A percentile compares a stretch with the other conserved stretches of the same genome.
phyloP scores from a whole-genome alignment of 2,113 vertebrate species.

The Toxotes chatareus region DNA sequence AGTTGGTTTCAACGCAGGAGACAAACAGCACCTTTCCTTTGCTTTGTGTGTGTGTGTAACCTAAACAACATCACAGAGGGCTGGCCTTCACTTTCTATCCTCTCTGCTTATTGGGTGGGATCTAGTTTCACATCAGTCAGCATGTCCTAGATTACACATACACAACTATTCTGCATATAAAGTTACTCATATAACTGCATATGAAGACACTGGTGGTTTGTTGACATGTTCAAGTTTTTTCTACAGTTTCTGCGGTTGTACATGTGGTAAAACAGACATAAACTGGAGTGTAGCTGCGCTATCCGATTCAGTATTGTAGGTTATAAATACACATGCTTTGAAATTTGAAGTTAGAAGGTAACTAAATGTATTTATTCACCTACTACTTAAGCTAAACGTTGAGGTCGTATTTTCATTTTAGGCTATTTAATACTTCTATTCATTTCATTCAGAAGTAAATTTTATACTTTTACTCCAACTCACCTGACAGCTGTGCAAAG shows the following conservation, averaged over 20 bases:
- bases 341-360: background rate
- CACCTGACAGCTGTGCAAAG: background rate
- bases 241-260: background rate
- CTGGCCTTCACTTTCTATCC: background rate
- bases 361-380: background rate
- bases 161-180: conserved; percentile 28
- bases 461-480: no score
- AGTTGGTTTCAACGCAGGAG: background rate
- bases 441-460: no score
- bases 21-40: conserved; percentile 25
- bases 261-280: background rate
- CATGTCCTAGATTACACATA: conserved; percentile 23
- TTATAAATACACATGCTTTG: background rate
- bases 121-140: conserved; percentile 26
- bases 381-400: background rate
- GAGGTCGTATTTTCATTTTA: background rate
- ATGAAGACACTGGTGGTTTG: conserved; percentile 1
- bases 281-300: background rate
- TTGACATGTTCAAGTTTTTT: background rate
- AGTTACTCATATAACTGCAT: conserved; percentile 29
- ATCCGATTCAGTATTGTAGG: background rate
- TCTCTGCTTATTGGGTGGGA: conserved; percentile 22
- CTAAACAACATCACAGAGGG: background rate
- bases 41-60: background rate
- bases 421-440: background rate